Evolutionary conservation across 92 coral and sea anemone genomes (phyloP).

Genomic region (Pocillopora grandis): DNA sequence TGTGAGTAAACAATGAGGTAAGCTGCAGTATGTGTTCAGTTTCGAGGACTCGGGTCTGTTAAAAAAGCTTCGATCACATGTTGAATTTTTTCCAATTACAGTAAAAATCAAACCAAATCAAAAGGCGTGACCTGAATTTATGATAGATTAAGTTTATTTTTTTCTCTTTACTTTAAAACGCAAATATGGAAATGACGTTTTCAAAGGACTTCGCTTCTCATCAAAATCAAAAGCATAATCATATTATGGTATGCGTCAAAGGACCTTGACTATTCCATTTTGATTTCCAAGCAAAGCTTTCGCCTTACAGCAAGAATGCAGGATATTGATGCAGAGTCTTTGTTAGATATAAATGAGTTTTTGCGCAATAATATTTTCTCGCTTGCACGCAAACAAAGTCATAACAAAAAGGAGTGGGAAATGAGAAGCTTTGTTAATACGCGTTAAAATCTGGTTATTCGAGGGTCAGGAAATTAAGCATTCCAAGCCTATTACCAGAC

Average conservation of each 20-base stretch:
- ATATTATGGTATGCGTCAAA: no score
- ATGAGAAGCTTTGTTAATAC: no score
- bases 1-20: slow-evolving; percentile 1
- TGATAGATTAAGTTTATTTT: not conserved
- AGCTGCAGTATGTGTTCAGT: not conserved
- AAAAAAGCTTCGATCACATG: not conserved
- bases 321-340: not conserved
- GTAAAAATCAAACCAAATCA: not conserved
- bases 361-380: no score
- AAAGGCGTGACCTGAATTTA: not conserved
- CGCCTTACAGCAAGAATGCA: not conserved
- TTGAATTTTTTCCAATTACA: no score
- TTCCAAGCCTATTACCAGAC: no score
- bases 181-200: not conserved
- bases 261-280: not conserved
- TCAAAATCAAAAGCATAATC: not conserved
- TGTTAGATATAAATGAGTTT: no score
- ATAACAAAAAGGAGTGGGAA: no score
- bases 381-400: no score
- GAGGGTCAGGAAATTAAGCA: no score
- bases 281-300: slow-evolving; percentile 6
- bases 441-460: no score
- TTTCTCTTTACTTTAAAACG: not conserved
- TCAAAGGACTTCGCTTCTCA: no score
- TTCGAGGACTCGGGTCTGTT: not conserved